These are phyloP conservation scores for Brenthis hecate DNA, from an alignment of 2,888 invertebrate species.

Conservation along the genomic window DNA sequence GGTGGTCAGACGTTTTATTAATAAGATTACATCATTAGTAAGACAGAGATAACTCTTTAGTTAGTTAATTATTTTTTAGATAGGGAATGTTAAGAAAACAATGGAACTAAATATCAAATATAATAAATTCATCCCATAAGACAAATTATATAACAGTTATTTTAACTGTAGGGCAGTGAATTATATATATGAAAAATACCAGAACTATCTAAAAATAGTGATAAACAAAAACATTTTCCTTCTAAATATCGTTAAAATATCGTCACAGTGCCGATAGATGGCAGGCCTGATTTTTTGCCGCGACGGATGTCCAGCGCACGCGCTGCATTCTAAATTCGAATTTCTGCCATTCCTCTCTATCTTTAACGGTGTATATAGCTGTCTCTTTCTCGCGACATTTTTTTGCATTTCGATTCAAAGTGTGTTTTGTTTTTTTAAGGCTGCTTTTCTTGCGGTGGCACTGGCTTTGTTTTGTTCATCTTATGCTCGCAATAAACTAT, in stretches of 20 bases:
- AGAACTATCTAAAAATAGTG: not conserved
- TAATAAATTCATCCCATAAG: not conserved
- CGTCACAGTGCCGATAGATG: constrained; percentile 69
- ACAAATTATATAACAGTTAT: no score
- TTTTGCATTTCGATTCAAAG: constrained; percentile 80
- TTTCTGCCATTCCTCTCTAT: constrained; percentile 63
- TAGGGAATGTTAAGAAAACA: not conserved
- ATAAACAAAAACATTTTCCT: not conserved
- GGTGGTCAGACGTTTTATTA: constrained; percentile 64
- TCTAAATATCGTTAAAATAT: constrained; percentile 42
- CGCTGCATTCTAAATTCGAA: constrained; percentile 80
- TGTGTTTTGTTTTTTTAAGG: constrained; percentile 75
- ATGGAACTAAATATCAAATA: not conserved
- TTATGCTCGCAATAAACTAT: constrained; percentile 48
- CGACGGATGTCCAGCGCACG: constrained; percentile 79
- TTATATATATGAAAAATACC: not conserved
- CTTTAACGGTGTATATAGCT: constrained; percentile 51
- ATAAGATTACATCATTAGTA: constrained; percentile 63
- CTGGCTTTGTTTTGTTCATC: constrained; percentile 58
- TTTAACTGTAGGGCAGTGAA: no score
- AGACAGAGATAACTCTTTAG: constrained; percentile 45
- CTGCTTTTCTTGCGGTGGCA: constrained; percentile 62
- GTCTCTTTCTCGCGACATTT: constrained; percentile 70
- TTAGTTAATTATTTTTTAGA: constrained; percentile 6
- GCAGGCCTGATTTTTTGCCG: constrained; percentile 69